Evolutionary conservation across 2,888 invertebrate genomes (phyloP).

Genomic region (Napeogenes inachia): DNA sequence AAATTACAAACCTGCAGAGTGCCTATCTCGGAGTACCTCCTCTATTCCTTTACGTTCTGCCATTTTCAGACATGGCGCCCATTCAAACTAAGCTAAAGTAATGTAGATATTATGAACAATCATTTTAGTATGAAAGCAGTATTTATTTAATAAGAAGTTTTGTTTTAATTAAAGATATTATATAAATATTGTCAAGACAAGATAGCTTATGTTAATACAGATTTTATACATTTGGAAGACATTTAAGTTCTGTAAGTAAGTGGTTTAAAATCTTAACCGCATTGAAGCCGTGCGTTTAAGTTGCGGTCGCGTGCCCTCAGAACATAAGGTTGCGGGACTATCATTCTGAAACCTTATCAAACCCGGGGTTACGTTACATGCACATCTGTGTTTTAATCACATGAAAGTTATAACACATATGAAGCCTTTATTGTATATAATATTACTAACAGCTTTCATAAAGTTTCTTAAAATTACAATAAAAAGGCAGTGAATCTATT

Average conservation of each 20-base stretch:
- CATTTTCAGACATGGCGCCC: slow-evolving; percentile 65
- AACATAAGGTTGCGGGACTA: slow-evolving; percentile 49
- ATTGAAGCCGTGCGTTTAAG: slow-evolving; percentile 45
- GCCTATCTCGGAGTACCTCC: slow-evolving; percentile 65
- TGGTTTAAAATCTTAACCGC: slow-evolving; percentile 36
- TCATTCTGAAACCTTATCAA: slow-evolving; percentile 54
- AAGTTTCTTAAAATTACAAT: slow-evolving; percentile 37
- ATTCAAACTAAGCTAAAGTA: slow-evolving; percentile 59
- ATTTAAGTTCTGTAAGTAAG: slow-evolving; percentile 16
- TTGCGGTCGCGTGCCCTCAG: slow-evolving; percentile 62
- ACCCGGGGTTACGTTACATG: slow-evolving; percentile 31
- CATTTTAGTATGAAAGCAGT: slow-evolving; percentile 26
- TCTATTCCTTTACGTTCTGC: slow-evolving; percentile 69
- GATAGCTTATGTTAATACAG: neutral
- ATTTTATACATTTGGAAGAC: neutral
- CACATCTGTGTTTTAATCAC: slow-evolving; percentile 28
- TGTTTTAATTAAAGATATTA: too few relatives aligned
- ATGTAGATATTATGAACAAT: slow-evolving; percentile 57
- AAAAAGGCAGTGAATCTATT: slow-evolving; percentile 74
- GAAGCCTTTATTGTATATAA: neutral
- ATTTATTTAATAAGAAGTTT: neutral
- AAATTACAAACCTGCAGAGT: slow-evolving; percentile 73
- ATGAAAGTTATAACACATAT: slow-evolving; percentile 20
- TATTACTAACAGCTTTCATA: neutral
- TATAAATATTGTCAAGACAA: too few relatives aligned